Conservation (phyloP, 2,113 vertebrate genomes). For the Oenanthe oenanthe region DNA sequence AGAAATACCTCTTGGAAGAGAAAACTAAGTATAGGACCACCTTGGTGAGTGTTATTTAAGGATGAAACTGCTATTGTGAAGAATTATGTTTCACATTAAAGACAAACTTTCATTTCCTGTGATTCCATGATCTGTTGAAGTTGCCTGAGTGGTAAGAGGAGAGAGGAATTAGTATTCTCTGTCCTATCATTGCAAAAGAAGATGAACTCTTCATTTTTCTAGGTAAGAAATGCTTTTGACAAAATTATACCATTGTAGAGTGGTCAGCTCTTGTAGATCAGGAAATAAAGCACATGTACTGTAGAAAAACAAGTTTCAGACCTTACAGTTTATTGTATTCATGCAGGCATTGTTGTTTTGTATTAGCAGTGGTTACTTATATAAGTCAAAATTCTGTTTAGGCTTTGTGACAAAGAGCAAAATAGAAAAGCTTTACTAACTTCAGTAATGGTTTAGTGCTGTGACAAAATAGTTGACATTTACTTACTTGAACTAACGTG, state of each 20-base stretch:
- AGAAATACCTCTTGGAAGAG: neutral
- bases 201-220: slow-evolving; percentile 83
- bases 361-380: neutral
- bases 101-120: neutral
- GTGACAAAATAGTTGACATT: neutral
- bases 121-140: neutral
- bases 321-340: neutral
- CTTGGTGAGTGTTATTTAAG: neutral
- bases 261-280: neutral
- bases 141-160: neutral
- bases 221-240: slow-evolving; percentile 65
- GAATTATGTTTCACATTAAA: neutral
- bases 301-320: neutral
- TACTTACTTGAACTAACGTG: neutral
- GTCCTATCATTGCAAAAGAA: neutral
- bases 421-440: neutral
- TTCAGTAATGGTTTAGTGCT: neutral
- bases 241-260: neutral
- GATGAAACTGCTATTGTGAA: neutral
- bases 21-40: neutral
- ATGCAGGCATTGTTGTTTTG: neutral
- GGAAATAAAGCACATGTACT: neutral
- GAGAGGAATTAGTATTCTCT: neutral
- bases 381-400: neutral
- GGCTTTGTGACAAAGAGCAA: neutral